Evolutionary conservation across 2,888 invertebrate genomes (phyloP).

Genomic region (Aporophyla nigra): DNA sequence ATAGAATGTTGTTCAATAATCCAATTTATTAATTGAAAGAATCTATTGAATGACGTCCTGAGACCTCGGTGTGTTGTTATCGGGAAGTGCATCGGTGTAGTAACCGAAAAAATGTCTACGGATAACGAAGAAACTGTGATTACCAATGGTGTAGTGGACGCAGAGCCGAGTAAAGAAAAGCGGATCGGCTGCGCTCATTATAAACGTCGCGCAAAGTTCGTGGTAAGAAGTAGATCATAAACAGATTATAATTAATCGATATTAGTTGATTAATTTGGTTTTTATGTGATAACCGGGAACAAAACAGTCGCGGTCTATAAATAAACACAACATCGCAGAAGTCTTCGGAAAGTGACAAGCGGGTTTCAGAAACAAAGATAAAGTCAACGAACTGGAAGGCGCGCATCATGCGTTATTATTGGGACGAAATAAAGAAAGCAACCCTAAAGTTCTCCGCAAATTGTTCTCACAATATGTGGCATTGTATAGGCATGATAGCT

Average conservation of each 20-base stretch:
- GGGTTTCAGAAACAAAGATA: conserved; percentile 77
- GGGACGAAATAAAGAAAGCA: conserved; percentile 32
- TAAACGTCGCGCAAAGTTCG: conserved; percentile 96
- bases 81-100: conserved; percentile 51
- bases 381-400: conserved; percentile 77
- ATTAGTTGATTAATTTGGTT: conserved; percentile 25
- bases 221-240: conserved; percentile 91
- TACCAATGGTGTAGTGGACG: conserved; percentile 70
- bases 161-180: conserved; percentile 82
- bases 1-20: conserved; percentile 51
- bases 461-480: neutral
- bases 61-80: conserved; percentile 63
- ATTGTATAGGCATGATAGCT: neutral
- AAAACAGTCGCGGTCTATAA: conserved; percentile 78
- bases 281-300: conserved; percentile 56
- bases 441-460: conserved; percentile 5
- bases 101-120: conserved; percentile 78
- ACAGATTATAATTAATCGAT: conserved; percentile 33
- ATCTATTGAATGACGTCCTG: conserved; percentile 53
- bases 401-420: conserved; percentile 62
- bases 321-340: conserved; percentile 79
- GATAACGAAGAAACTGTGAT: conserved; percentile 75
- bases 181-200: conserved; percentile 95
- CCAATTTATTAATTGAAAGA: conserved; percentile 45
- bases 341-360: conserved; percentile 72